Conservation (phyloP, 2,113 vertebrate species). For the Takifugu bimaculatus region DNA sequence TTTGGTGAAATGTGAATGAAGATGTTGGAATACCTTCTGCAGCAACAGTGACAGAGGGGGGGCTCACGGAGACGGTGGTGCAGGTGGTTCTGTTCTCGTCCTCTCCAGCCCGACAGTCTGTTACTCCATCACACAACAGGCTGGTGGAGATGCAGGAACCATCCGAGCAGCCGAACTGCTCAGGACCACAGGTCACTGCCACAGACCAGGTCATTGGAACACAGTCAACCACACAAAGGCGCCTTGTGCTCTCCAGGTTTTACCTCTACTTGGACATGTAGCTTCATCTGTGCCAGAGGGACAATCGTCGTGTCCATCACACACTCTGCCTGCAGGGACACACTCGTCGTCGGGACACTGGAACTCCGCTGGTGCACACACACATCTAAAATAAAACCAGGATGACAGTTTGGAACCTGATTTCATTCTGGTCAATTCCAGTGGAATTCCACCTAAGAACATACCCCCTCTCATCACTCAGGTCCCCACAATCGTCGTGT, state of each 20-base stretch:
- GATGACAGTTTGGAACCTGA: background rate
- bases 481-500: constrained; percentile 83
- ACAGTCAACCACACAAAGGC: no score
- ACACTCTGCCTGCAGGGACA: constrained; percentile 70
- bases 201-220: background rate
- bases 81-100: constrained; percentile 76
- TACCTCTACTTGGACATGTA: constrained; percentile 78
- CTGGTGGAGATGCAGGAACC: constrained; percentile 66
- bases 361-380: constrained; percentile 73
- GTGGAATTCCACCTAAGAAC: background rate
- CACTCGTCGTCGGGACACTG: constrained; percentile 79
- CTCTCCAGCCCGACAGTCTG: constrained; percentile 74
- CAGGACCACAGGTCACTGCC: constrained; percentile 66
- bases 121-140: constrained; percentile 72
- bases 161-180: constrained; percentile 72
- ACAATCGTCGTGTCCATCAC: constrained; percentile 80
- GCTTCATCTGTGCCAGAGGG: constrained; percentile 77
- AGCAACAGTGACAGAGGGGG: constrained; percentile 3
- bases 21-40: background rate
- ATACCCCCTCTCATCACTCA: constrained; percentile 81
- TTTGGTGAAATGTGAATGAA: no score
- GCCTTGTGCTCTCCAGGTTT: background rate
- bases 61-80: background rate
- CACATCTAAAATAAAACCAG: constrained; percentile 43
- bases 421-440: background rate